These are phyloP conservation scores for honey bee (Apis mellifera) DNA, from an alignment of 1,140 invertebrate species.

Conservation along the genomic window Amel_HAv3.1 CM009934.2:9135001-9135500, in stretches of 20 bases:
- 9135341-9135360: slow-evolving; percentile 66
- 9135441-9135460: slow-evolving; percentile 9
- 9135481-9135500: neutral
- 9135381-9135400: slow-evolving; percentile 7
- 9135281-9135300: slow-evolving; percentile 59
- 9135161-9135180: slow-evolving; percentile 13
- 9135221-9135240: slow-evolving; percentile 12
- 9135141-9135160: too few relatives aligned
- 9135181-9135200: slow-evolving; percentile 34
- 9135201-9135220: slow-evolving; percentile 38
- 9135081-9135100: too few relatives aligned
- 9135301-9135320: slow-evolving; percentile 63
- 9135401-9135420: neutral
- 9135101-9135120: too few relatives aligned
- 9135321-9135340: slow-evolving; percentile 67
- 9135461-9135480: neutral
- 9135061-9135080: too few relatives aligned
- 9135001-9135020: too few relatives aligned
- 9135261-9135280: slow-evolving; percentile 55
- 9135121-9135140: neutral
- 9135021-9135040: too few relatives aligned
- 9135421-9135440: neutral
- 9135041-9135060: too few relatives aligned
- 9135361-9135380: slow-evolving; percentile 41
- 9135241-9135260: slow-evolving; percentile 51